Percentiles rank a stretch among this genome's conserved stretches.
Conservation (phyloP, 2,797 vertebrate species). For the Delichon dasypus region DNA sequence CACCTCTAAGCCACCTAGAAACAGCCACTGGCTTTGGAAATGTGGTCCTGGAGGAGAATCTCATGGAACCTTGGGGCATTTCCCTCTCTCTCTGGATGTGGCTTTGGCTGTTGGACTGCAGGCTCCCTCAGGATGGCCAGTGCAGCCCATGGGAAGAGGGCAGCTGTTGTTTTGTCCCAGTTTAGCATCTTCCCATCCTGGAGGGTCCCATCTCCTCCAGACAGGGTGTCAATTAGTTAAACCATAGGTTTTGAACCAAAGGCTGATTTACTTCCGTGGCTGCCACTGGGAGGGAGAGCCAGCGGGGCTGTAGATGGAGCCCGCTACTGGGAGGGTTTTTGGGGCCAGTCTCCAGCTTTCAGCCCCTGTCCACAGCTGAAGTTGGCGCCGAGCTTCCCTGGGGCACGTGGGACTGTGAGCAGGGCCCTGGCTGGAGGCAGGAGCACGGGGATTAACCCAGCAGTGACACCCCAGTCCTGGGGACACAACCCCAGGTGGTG, state of each 20-base stretch:
- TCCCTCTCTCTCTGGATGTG: neutral
- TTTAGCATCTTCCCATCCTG: neutral
- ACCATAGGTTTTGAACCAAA: neutral
- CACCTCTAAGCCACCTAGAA: fast-evolving
- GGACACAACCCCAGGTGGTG: neutral
- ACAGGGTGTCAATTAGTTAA: neutral
- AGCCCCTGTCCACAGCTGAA: neutral
- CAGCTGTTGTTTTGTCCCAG: neutral
- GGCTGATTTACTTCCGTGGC: neutral
- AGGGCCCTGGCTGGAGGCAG: neutral
- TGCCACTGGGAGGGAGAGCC: neutral
- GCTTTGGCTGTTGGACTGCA: neutral
- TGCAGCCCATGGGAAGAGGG: neutral
- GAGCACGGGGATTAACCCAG: neutral
- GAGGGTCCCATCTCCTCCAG: neutral
- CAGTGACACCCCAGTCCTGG: neutral
- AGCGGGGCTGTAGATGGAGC: neutral
- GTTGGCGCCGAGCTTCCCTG: fast-evolving
- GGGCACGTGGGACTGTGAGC: fast-evolving
- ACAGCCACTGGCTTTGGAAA: neutral
- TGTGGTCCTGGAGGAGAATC: neutral
- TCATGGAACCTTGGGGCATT: neutral
- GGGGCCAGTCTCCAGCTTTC: neutral
- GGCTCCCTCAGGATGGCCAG: fast-evolving
- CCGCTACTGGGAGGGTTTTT: neutral